Evolutionary conservation across 2,113 vertebrate species (phyloP).

Genomic region (Cricetomys ansorgei): DNA sequence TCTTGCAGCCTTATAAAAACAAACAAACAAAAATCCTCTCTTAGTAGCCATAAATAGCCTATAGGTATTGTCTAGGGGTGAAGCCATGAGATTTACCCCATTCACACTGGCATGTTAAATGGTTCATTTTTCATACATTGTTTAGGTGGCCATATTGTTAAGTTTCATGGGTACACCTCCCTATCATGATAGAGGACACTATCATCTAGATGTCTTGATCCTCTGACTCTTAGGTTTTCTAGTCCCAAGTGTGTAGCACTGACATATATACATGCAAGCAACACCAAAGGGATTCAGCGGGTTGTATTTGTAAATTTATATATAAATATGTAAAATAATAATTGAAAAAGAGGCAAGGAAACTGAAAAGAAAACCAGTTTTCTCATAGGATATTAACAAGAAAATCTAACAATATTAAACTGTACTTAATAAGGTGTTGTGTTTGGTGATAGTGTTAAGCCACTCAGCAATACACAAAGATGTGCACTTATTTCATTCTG

Average conservation of each 20-base stretch:
- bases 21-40: neutral
- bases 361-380: neutral
- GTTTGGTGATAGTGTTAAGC: neutral
- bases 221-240: neutral
- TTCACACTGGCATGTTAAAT: neutral
- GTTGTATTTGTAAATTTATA: neutral
- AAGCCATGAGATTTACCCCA: neutral
- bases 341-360: too few relatives aligned
- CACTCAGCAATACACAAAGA: neutral
- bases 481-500: neutral
- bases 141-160: neutral
- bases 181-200: neutral
- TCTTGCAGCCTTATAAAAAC: neutral
- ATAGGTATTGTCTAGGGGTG: neutral
- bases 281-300: neutral
- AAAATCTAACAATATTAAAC: slow-evolving; percentile 18
- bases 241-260: too few relatives aligned
- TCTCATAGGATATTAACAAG: neutral
- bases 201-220: neutral
- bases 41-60: neutral
- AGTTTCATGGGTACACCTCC: neutral
- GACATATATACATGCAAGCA: neutral
- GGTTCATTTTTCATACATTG: neutral
- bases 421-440: neutral
- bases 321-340: neutral